Conservation (phyloP, 2,113 vertebrate species). For the Xyrauchen texanus region DNA sequence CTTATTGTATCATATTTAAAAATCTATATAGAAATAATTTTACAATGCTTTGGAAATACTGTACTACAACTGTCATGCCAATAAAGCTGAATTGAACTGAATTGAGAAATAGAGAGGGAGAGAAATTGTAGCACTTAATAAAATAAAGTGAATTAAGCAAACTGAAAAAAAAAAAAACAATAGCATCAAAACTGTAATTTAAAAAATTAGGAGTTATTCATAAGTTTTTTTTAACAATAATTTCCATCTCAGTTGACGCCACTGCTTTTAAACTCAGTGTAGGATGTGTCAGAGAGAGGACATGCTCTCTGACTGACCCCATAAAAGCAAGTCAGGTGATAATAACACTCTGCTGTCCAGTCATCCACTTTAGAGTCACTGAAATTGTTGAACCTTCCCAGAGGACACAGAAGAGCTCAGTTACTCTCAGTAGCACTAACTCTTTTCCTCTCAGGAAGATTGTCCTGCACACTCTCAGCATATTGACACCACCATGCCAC, state of each 20-base stretch:
- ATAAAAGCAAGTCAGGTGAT: conserved; percentile 41
- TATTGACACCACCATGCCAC: background rate
- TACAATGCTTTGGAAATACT: too few relatives aligned
- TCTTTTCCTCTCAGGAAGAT: background rate
- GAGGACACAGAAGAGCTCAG: conserved; percentile 20
- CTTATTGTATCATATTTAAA: too few relatives aligned
- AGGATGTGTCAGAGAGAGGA: conserved; percentile 27
- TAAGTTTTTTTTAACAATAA: conserved; percentile 51
- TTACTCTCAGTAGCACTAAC: background rate
- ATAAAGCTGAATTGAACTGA: too few relatives aligned
- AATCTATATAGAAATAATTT: too few relatives aligned
- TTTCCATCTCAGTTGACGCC: conserved; percentile 7
- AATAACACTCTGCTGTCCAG: conserved; percentile 41
- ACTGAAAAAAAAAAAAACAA: too few relatives aligned
- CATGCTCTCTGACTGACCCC: conserved; percentile 14
- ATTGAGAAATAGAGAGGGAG: too few relatives aligned
- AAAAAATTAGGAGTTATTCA: too few relatives aligned
- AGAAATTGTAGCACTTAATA: too few relatives aligned
- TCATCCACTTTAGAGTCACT: conserved; percentile 45
- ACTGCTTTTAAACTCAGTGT: conserved; percentile 18
- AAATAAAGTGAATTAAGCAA: too few relatives aligned
- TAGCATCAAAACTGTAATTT: too few relatives aligned
- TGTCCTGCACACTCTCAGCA: too few relatives aligned
- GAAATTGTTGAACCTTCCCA: conserved; percentile 44
- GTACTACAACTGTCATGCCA: too few relatives aligned